phyloP scores from a whole-genome alignment of 2,113 vertebrate genomes.

The Eptesicus fuscus region DNA sequence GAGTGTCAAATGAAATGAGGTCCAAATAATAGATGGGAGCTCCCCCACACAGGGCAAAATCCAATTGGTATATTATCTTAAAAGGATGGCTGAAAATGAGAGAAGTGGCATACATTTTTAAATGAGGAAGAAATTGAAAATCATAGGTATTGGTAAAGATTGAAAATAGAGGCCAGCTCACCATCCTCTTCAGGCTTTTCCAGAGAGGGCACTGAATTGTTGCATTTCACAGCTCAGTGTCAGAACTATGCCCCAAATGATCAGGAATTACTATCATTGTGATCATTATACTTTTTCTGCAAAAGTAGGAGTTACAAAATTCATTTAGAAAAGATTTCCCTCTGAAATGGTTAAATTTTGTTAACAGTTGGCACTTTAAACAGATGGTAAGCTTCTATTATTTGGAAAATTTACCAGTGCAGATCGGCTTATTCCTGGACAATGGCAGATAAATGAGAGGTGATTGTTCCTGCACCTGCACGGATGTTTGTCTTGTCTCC shows the following conservation, averaged over 20 bases:
- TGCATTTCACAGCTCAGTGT: neutral
- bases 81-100: neutral
- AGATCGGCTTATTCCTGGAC: neutral
- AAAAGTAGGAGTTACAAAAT: neutral
- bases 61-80: neutral
- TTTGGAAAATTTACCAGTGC: conserved; percentile 10
- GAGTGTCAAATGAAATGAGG: too few relatives aligned
- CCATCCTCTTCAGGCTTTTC: neutral
- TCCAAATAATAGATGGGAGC: too few relatives aligned
- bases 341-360: conserved; percentile 8
- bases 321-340: neutral
- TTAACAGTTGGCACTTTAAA: neutral
- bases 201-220: neutral
- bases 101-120: neutral
- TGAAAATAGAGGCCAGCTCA: neutral
- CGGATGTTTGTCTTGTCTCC: neutral
- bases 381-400: conserved; percentile 7
- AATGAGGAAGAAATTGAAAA: neutral
- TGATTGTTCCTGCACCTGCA: conserved; percentile 56
- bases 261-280: neutral
- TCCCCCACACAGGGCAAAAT: neutral
- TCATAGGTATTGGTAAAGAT: neutral
- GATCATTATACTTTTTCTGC: neutral
- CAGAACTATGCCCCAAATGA: neutral
- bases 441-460: conserved; percentile 40